Conservation (phyloP, 1,140 invertebrate species). For the Drosophila lowei region DNA sequence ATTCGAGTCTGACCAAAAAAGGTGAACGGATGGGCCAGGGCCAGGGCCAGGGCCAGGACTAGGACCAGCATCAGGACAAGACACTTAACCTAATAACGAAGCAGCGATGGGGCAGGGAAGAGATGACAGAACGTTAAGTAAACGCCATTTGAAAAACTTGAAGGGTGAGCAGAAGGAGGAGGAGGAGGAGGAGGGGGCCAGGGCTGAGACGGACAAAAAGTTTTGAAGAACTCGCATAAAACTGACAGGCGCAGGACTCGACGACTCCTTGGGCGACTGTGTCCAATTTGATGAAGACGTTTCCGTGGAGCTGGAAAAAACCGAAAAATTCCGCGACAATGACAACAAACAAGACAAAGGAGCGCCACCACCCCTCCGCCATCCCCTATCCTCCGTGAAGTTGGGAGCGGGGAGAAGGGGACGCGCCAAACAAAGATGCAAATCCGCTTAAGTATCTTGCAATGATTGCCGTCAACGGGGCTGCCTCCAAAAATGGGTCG, state of each 20-base stretch:
- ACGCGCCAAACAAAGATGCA: constrained; percentile 71
- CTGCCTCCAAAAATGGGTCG: not conserved
- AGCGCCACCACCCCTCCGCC: not conserved
- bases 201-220: constrained; percentile 28
- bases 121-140: constrained; percentile 74
- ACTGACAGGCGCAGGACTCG: constrained; percentile 63
- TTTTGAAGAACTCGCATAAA: constrained; percentile 82
- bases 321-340: constrained; percentile 58
- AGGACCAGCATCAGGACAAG: constrained; percentile 28
- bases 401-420: not conserved
- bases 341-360: constrained; percentile 68
- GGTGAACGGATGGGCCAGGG: not conserved
- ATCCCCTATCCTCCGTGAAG: too few species aligned
- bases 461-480: constrained; percentile 69
- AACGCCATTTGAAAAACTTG: constrained; percentile 65
- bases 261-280: constrained; percentile 32
- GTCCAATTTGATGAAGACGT: constrained; percentile 76
- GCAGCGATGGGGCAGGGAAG: constrained; percentile 18
- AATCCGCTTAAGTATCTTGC: constrained; percentile 82
- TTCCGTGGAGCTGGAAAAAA: constrained; percentile 30
- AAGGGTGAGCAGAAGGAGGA: not conserved
- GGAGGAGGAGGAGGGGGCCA: too few species aligned
- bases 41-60: not conserved
- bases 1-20: not conserved
- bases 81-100: constrained; percentile 78